Evolutionary conservation across 2,797 vertebrate genomes (phyloP).

Genomic region (Scomberomorus guttatus): DNA sequence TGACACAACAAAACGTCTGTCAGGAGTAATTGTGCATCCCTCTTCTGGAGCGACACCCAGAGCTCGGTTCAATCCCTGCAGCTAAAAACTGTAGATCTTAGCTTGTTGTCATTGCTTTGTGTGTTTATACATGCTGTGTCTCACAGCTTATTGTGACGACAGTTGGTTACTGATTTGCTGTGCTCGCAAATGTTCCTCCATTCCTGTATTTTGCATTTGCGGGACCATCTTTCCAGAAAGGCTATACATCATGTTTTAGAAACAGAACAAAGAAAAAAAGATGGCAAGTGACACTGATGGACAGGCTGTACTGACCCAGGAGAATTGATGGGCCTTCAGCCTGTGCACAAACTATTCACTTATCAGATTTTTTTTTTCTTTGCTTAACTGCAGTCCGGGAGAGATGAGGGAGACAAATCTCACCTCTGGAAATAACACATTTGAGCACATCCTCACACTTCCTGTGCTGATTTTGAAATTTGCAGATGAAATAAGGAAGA

Average conservation of each 20-base stretch:
- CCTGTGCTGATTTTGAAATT: background rate
- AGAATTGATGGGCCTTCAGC: background rate
- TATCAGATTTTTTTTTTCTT: background rate
- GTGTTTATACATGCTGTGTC: background rate
- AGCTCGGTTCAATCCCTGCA: background rate
- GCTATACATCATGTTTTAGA: background rate
- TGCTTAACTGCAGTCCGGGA: background rate
- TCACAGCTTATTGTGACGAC: conserved; percentile 5
- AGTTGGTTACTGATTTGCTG: background rate
- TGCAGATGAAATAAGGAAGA: background rate
- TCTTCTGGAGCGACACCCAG: background rate
- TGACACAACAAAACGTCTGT: conserved; percentile 2
- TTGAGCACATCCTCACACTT: background rate
- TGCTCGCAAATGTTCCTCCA: conserved; percentile 20
- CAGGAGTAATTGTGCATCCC: background rate
- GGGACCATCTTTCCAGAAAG: background rate
- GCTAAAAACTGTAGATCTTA: background rate
- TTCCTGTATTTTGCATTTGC: background rate
- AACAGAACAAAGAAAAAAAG: background rate
- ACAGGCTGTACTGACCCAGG: background rate
- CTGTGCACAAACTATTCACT: background rate
- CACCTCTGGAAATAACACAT: conserved; percentile 6
- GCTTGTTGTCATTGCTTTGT: background rate
- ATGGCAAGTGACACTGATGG: conserved; percentile 29
- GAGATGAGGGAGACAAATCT: background rate